Conservation (phyloP, 2,888 invertebrate species). For the Pterobdella sp. region DNA sequence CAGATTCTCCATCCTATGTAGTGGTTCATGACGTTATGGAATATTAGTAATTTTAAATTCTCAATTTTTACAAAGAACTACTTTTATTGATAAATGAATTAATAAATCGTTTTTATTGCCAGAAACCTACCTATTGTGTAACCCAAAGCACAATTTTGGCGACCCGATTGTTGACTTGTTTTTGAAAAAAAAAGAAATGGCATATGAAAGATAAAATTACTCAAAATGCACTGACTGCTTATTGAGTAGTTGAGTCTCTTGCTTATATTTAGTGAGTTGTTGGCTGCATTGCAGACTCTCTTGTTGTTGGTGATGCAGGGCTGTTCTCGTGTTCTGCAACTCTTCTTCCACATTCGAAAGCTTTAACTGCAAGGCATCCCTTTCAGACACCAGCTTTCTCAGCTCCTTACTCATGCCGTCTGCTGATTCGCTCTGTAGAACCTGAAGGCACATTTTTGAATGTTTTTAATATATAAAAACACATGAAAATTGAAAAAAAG, state of each 20-base stretch:
- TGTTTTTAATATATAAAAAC: neutral
- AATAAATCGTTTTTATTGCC: no score
- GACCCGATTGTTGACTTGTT: no score
- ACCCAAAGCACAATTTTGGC: no score
- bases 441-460: slow-evolving; percentile 38
- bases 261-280: slow-evolving; percentile 68
- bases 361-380: slow-evolving; percentile 58
- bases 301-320: slow-evolving; percentile 70
- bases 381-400: slow-evolving; percentile 42
- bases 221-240: slow-evolving; percentile 43
- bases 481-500: neutral
- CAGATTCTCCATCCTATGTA: neutral
- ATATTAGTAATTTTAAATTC: no score
- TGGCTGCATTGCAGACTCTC: slow-evolving; percentile 75
- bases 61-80: no score
- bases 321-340: slow-evolving; percentile 50
- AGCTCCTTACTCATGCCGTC: slow-evolving; percentile 36
- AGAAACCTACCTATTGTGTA: no score
- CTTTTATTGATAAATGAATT: no score
- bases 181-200: no score
- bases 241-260: slow-evolving; percentile 40
- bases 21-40: no score
- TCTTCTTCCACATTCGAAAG: slow-evolving; percentile 59
- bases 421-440: slow-evolving; percentile 44
- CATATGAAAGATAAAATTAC: no score